Evolutionary conservation across 2,888 invertebrate genomes (phyloP).

Genomic region (Noctua janthe): DNA sequence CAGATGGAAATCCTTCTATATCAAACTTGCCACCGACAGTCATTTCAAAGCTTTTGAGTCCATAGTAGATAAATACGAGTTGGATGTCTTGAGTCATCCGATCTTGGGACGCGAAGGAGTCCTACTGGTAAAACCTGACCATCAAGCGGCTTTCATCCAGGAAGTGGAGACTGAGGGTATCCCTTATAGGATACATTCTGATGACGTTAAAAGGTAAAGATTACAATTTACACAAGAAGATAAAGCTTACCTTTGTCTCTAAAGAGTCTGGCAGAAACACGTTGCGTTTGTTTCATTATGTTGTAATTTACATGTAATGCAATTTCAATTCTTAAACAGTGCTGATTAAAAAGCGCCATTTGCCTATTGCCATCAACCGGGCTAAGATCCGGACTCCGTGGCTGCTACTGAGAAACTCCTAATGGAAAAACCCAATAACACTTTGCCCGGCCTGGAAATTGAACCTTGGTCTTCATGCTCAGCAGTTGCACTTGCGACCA

Average conservation of each 20-base stretch:
- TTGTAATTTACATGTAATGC: too few relatives aligned
- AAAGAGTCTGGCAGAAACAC: not conserved
- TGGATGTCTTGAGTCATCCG: slow-evolving; percentile 77
- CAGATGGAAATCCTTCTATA: slow-evolving; percentile 82
- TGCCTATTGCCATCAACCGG: too few relatives aligned
- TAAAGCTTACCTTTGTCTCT: not conserved
- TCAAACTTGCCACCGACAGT: slow-evolving; percentile 72
- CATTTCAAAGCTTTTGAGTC: slow-evolving; percentile 74
- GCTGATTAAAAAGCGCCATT: too few relatives aligned
- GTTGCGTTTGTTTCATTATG: too few relatives aligned
- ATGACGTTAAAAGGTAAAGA: slow-evolving; percentile 87
- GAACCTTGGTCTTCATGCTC: not conserved
- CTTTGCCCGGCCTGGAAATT: not conserved
- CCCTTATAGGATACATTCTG: slow-evolving; percentile 79
- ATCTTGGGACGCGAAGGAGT: slow-evolving; percentile 78
- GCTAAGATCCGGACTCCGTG: not conserved
- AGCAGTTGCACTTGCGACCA: not conserved
- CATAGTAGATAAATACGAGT: slow-evolving; percentile 69
- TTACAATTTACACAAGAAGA: not conserved
- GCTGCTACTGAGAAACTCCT: not conserved
- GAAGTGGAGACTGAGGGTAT: slow-evolving; percentile 79
- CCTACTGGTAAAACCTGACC: slow-evolving; percentile 82
- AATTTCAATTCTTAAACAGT: too few relatives aligned
- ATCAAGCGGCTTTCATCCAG: slow-evolving; percentile 76
- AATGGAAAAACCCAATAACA: not conserved